Conservation (phyloP, 53 echinoderm and acorn worm species). For the Antedon mediterranea region DNA sequence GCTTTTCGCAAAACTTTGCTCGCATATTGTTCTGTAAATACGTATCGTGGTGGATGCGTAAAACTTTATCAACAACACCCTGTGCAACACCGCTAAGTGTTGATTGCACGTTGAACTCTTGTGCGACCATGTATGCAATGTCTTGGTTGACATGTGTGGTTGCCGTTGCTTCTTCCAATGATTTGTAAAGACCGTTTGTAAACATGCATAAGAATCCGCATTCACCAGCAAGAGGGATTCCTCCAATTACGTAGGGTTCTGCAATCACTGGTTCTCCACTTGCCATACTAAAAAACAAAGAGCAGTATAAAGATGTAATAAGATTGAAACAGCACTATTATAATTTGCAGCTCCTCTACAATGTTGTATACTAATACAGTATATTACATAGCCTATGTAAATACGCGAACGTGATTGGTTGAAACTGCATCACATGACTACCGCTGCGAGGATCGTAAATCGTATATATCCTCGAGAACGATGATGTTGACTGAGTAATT, state of each 20-base stretch:
- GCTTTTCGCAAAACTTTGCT: conserved; percentile 37
- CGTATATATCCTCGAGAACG: too few species aligned
- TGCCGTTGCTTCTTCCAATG: conserved; percentile 60
- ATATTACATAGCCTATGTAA: too few species aligned
- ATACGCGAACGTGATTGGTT: too few species aligned
- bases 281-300: conserved; percentile 34
- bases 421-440: too few species aligned
- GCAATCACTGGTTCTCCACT: conserved; percentile 77
- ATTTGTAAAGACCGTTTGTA: conserved; percentile 68
- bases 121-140: conserved; percentile 65
- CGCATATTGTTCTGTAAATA: conserved; percentile 39
- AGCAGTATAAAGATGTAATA: too few species aligned
- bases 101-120: conserved; percentile 68
- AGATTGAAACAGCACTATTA: too few species aligned
- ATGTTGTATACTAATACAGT: too few species aligned
- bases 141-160: conserved; percentile 61
- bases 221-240: conserved; percentile 28
- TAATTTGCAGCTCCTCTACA: too few species aligned
- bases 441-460: too few species aligned
- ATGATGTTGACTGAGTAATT: too few species aligned
- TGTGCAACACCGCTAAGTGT: conserved; percentile 88
- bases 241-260: conserved; percentile 87
- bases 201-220: conserved; percentile 77
- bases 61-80: conserved; percentile 79
- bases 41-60: conserved; percentile 76